phyloP scores from a whole-genome alignment of 2,797 vertebrate species.

The Phrynocephalus vlangalii region DNA sequence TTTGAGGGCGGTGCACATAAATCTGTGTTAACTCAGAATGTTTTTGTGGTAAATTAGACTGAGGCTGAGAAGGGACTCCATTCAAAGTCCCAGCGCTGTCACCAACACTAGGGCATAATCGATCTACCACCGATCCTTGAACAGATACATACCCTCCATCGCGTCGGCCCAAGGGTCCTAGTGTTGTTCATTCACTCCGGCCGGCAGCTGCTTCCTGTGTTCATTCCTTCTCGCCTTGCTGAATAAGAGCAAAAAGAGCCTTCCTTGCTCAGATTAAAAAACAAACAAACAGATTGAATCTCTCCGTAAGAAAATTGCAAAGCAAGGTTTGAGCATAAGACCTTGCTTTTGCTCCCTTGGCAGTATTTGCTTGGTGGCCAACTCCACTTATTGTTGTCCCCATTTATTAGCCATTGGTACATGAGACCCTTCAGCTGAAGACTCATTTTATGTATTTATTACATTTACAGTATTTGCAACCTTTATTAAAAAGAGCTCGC shows the following conservation, averaged over 20 bases:
- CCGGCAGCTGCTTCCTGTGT: neutral
- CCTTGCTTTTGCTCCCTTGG: neutral
- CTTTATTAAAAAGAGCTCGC: too few relatives aligned
- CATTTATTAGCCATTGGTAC: neutral
- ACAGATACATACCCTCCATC: neutral
- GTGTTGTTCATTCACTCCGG: neutral
- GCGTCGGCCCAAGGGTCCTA: neutral
- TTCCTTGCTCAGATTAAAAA: neutral
- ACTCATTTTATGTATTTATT: neutral
- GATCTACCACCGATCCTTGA: neutral
- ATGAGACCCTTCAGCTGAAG: neutral
- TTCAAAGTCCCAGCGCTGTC: neutral
- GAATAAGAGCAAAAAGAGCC: neutral
- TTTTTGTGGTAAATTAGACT: neutral
- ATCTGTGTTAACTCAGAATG: neutral
- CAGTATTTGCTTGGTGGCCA: too few relatives aligned
- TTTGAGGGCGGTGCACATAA: neutral
- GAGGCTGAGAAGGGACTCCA: neutral
- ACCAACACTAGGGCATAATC: too few relatives aligned
- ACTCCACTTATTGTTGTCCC: neutral
- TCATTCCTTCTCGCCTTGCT: neutral
- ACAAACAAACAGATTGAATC: neutral
- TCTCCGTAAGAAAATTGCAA: neutral
- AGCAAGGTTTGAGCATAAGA: neutral
- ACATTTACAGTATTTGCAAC: neutral